Evolutionary conservation across 2,113 vertebrate species (phyloP).

Genomic region (Rhadina sibilatrix): DNA sequence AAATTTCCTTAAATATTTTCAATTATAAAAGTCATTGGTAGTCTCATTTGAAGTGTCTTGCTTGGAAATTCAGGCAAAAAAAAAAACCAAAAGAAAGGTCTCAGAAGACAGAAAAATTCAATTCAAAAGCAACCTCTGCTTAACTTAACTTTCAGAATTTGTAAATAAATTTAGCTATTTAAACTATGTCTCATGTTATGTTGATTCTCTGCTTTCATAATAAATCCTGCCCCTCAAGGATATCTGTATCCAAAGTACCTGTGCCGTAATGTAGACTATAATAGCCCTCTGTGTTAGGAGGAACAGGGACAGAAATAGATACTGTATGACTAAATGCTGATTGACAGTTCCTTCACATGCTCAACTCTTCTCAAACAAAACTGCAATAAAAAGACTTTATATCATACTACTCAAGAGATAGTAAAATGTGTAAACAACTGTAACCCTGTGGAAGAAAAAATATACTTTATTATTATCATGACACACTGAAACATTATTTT

Average conservation of each 20-base stretch:
- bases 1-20: background rate
- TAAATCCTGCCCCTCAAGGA: constrained; percentile 78
- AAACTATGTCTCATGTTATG: constrained; percentile 76
- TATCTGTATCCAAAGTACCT: constrained; percentile 78
- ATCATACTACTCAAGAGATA: constrained; percentile 69
- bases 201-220: constrained; percentile 79
- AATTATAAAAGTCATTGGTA: background rate
- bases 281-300: constrained; percentile 79
- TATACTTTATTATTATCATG: constrained; percentile 59
- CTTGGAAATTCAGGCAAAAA: constrained; percentile 1
- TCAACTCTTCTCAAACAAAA: constrained; percentile 71
- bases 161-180: constrained; percentile 69
- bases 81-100: background rate
- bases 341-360: constrained; percentile 74
- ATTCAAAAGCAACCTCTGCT: constrained; percentile 39
- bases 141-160: constrained; percentile 65
- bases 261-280: constrained; percentile 79
- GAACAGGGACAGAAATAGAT: constrained; percentile 79
- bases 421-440: constrained; percentile 73
- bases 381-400: constrained; percentile 73
- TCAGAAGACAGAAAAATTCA: constrained; percentile 12
- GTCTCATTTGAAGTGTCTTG: background rate
- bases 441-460: constrained; percentile 67
- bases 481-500: constrained; percentile 51
- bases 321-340: constrained; percentile 82